Base-by-base conservation (phyloP, 2,797 vertebrate genomes). In the Psittacula derbiana region DNA sequence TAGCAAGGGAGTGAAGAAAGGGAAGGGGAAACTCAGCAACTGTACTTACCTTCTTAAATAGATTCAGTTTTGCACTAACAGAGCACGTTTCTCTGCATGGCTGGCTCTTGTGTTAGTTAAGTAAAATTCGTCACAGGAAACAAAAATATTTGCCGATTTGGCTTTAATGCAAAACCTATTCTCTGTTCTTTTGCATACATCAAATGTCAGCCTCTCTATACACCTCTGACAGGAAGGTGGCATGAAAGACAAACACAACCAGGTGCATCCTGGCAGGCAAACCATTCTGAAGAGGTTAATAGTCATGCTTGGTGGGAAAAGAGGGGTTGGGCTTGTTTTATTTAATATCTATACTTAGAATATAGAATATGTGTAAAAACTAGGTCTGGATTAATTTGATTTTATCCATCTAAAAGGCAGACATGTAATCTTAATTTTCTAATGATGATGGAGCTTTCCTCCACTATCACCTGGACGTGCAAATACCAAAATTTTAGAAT, bases 71-170 rank as follows among this genome's bases (percentile, higher is more conserved):
- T 69, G 33, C 60, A 8, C 50, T 70, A 13, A 6, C 64, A 74
- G 65, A 87, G 50, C 43, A 90, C 49, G 6, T 19, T 64, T 55
- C 76, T 81, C 85, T 73, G 79, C 80, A 61, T 1, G 13, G 67
- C 78, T 96, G 66, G n/a, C 46, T 86, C 81, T 55, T 14, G 36
- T 16, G 52, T 79, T 78, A 64, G n/a, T 81, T 93, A 81, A 95
- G 69, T 64, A 90, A 88, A 88, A 86, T 38, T 82, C 41, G 36
- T 50, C 74, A 74, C 16, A 60, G 65, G 38, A 86, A 95, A 90
- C 38, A 79, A 80, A 86, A 88, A 47, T 31, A 88, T 78, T 95
- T 92, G 76, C 81, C 67, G 70, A 23, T 65, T 95, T 96, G 78
- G 71, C 71, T 88, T 88, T 49, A 82, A 75, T 0, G 1, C 75